Evolutionary conservation across 2,113 vertebrate genomes (phyloP).

Genomic region (Eolophus roseicapilla): DNA sequence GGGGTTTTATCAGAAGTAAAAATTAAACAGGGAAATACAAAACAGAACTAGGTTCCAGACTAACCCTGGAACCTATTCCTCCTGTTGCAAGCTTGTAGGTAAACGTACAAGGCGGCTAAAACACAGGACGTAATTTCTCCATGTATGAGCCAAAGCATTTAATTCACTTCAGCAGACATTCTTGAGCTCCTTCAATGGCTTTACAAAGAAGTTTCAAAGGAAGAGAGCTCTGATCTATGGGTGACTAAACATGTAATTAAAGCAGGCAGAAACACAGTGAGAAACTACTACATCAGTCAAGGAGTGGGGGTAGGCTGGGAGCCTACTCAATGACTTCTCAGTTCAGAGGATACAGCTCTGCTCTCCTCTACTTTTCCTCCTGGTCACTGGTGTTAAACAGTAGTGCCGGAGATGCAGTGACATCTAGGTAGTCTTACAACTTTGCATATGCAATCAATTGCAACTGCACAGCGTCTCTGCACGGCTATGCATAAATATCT

Average conservation of each 20-base stretch:
- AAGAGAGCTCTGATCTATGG: neutral
- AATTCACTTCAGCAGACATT: neutral
- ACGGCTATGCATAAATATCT: rapidly evolving
- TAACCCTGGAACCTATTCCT: neutral
- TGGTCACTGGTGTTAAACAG: neutral
- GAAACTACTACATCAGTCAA: neutral
- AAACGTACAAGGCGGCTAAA: neutral
- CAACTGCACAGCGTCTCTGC: rapidly evolving
- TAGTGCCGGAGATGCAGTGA: rapidly evolving
- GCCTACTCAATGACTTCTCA: neutral
- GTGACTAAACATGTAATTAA: neutral
- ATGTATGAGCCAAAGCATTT: neutral
- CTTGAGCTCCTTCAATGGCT: neutral
- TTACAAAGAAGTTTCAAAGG: neutral
- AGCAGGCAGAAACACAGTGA: neutral
- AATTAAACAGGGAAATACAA: neutral
- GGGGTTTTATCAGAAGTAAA: neutral
- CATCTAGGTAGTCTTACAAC: neutral
- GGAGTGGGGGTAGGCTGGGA: neutral
- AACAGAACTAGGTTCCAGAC: neutral
- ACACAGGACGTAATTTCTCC: neutral
- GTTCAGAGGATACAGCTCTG: neutral
- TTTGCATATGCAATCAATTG: rapidly evolving
- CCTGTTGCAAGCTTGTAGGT: neutral
- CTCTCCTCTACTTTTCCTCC: neutral